Conservation (phyloP, 1,140 invertebrate species). For the Drosophila murphyi region DNA sequence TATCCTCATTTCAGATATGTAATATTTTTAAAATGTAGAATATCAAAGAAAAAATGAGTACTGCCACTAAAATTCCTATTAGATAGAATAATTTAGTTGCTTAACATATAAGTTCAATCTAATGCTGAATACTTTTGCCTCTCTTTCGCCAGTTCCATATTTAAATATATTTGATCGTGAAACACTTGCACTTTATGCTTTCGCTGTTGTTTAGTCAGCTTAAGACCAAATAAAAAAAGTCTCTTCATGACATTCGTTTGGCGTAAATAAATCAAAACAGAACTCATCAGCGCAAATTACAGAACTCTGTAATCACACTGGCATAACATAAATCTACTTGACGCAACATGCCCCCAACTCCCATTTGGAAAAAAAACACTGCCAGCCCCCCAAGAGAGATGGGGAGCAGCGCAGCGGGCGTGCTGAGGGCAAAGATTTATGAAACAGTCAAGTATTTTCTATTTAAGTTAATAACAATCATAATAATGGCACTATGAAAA, state of each 20-base stretch:
- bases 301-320: slow-evolving; percentile 26
- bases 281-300: slow-evolving; percentile 62
- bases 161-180: background rate
- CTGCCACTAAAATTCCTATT: no score
- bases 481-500: slow-evolving; percentile 81
- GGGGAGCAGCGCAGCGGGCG: slow-evolving; percentile 44
- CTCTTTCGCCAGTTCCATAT: background rate
- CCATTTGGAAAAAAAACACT: slow-evolving; percentile 2
- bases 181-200: background rate
- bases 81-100: no score
- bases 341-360: slow-evolving; percentile 61
- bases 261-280: slow-evolving; percentile 60
- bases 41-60: no score
- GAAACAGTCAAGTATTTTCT: slow-evolving; percentile 82
- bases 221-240: slow-evolving; percentile 12
- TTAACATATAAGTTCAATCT: no score
- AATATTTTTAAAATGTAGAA: no score
- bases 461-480: slow-evolving; percentile 84
- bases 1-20: no score
- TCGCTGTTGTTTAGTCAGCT: slow-evolving; percentile 4
- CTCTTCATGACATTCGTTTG: slow-evolving; percentile 25
- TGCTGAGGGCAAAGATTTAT: slow-evolving; percentile 65
- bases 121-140: no score
- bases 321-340: slow-evolving; percentile 73
- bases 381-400: slow-evolving; percentile 3